Evolutionary conservation across 2,797 vertebrate genomes (phyloP), one percentile per base, ranked within the genome.

Genomic region (Phyllotis vaccarum): DNA sequence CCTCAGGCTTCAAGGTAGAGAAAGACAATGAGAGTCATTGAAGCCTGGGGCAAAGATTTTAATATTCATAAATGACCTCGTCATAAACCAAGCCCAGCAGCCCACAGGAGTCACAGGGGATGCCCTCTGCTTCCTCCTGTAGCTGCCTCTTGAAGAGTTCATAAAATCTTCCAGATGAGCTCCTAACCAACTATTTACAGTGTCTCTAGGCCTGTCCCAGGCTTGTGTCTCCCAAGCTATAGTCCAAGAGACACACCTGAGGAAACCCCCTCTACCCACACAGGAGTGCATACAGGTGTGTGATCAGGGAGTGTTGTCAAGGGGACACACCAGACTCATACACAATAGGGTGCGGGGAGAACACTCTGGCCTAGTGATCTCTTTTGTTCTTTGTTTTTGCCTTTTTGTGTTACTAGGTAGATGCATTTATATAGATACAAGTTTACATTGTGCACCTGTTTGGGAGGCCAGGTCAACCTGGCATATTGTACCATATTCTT

Each of bases 1-100:
- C 97, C 97, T 97, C 97, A 96, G 94, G 93, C 94, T 96, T 95
- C 87, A 79, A 97, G 94, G 46, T 83, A 96, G 94, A 95, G 82
- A 94, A 85, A 87, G 95, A 72, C 93, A 89, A 74, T 90, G 60
- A 81, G 95, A 95, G 78, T 95, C 94, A 91, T 91, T 76, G 79
- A 94, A 94, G 96, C 95, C 96, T 88, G 80, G 92, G 96, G 95
- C 95, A 90, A 93, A 96, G 94, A 89, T 95, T 97, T 96, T 97
- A 96, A 97, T 97, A 97, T 97, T 96, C 97, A 90, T 97, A 91
- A 96, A 66, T 94, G 95, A 97, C 95, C 95, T 97, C 88, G 8
- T 70, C 24, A 10, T 86, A 91, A 95, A 87, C 85, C 90, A 91
- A 96, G 88, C 95, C 88, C 90, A 70, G 79, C 56, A 3, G 78